Evolutionary conservation across 2,888 invertebrate genomes (phyloP).

Genomic region (Apocheima hispidaria): DNA sequence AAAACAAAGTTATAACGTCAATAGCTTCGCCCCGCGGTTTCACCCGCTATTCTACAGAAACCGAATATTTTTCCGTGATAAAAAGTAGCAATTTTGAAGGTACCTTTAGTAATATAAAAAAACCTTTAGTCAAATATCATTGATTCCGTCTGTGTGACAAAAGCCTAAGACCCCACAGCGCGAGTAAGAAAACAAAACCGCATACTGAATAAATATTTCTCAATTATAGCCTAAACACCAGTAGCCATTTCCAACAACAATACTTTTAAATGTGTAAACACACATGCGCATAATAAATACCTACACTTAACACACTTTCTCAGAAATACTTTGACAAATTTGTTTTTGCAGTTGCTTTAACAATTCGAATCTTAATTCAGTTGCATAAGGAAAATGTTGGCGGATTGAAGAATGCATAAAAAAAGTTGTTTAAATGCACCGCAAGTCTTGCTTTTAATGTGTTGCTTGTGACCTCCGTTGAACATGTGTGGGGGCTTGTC

Average conservation of each 20-base stretch:
- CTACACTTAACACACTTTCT: conserved; percentile 62
- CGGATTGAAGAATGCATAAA: conserved; percentile 8
- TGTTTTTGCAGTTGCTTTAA: conserved; percentile 35
- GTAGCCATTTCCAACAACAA: conserved; percentile 67
- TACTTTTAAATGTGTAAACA: conserved; percentile 68
- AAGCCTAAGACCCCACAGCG: conserved; percentile 58
- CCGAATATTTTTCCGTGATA: too few relatives aligned
- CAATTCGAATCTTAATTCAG: conserved; percentile 30
- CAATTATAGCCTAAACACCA: conserved; percentile 64
- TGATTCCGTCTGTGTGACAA: too few relatives aligned
- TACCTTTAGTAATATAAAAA: too few relatives aligned
- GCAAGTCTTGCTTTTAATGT: conserved; percentile 52
- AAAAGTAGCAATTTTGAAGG: too few relatives aligned
- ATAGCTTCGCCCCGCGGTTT: too few relatives aligned
- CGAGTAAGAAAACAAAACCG: conserved; percentile 59
- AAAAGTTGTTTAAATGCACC: conserved; percentile 45
- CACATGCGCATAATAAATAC: conserved; percentile 63
- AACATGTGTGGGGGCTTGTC: conserved; percentile 50
- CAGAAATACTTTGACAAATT: conserved; percentile 58
- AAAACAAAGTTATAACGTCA: too few relatives aligned
- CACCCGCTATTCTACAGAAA: too few relatives aligned
- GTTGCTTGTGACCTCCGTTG: conserved; percentile 39
- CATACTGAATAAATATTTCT: conserved; percentile 65
- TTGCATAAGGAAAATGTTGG: background rate
- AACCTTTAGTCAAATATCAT: too few relatives aligned